Conservation (phyloP, 2,113 vertebrate species). For the Melanerpes formicivorus region DNA sequence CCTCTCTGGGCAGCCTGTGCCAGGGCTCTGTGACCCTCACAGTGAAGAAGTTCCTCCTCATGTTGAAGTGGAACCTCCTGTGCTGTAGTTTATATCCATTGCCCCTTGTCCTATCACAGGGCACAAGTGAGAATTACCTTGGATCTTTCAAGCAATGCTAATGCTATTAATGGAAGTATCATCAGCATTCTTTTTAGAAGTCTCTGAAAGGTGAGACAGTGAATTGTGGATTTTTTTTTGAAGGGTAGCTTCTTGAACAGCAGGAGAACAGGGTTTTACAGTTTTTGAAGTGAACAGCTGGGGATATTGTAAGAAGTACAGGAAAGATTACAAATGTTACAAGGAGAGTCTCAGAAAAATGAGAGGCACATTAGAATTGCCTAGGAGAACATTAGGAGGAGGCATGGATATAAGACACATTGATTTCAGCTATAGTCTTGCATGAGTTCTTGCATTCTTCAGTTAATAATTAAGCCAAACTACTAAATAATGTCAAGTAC, state of each 20-base stretch:
- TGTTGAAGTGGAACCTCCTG: no score
- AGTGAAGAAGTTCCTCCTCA: no score
- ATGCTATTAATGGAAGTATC: background rate
- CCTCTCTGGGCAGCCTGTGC: no score
- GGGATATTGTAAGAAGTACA: background rate
- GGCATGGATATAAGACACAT: rapidly evolving
- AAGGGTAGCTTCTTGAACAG: background rate
- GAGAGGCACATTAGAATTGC: background rate
- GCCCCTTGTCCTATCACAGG: no score
- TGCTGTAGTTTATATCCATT: no score
- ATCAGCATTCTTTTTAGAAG: background rate
- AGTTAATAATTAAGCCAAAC: background rate
- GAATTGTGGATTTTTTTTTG: background rate
- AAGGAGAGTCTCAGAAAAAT: background rate
- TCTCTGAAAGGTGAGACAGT: background rate
- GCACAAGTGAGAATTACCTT: background rate
- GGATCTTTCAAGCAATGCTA: background rate
- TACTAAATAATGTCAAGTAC: background rate
- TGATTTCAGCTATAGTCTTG: background rate
- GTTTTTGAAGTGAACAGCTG: background rate
- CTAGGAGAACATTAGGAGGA: background rate
- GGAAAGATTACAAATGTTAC: background rate
- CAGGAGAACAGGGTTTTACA: background rate
- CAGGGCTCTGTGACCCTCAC: no score
- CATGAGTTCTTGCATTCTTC: background rate